Percentiles rank a stretch among this genome's conserved stretches.
phyloP scores from a whole-genome alignment of 2,113 vertebrate genomes.

The Ceyx melanurus region DNA sequence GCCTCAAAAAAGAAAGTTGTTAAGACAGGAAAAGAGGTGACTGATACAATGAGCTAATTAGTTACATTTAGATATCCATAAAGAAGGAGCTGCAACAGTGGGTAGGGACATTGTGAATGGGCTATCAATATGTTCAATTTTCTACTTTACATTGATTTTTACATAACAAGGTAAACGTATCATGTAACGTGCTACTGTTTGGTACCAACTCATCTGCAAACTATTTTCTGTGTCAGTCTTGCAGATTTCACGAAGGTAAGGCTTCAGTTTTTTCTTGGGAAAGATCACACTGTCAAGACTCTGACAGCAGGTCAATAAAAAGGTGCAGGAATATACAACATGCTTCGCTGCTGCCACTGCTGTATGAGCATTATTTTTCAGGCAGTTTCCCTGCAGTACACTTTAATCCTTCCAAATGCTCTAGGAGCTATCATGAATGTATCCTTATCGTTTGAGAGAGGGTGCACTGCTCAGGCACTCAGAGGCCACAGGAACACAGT shows the following conservation, averaged over 20 bases:
- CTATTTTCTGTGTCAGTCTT: neutral
- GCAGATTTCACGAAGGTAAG: neutral
- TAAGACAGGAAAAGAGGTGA: neutral
- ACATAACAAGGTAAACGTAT: neutral
- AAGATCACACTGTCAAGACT: neutral
- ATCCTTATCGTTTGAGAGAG: neutral
- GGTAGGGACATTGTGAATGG: neutral
- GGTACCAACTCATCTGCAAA: neutral
- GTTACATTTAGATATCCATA: neutral
- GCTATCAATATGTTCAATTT: neutral
- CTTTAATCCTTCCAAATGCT: neutral
- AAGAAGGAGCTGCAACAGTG: neutral
- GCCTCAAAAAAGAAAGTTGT: neutral
- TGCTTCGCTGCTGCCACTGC: neutral
- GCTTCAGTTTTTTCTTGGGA: neutral
- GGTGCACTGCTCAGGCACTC: neutral
- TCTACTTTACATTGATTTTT: neutral
- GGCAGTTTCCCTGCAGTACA: neutral
- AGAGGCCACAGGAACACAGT: rapidly evolving
- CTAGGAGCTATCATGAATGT: neutral
- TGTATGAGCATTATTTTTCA: neutral
- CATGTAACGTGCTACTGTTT: neutral
- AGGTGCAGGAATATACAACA: neutral
- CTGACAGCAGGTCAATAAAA: neutral
- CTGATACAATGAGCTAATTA: neutral